These are phyloP conservation scores for Tenthredo scrophulariae DNA, from an alignment of 2,888 invertebrate genomes.

Conservation along the genomic window DNA sequence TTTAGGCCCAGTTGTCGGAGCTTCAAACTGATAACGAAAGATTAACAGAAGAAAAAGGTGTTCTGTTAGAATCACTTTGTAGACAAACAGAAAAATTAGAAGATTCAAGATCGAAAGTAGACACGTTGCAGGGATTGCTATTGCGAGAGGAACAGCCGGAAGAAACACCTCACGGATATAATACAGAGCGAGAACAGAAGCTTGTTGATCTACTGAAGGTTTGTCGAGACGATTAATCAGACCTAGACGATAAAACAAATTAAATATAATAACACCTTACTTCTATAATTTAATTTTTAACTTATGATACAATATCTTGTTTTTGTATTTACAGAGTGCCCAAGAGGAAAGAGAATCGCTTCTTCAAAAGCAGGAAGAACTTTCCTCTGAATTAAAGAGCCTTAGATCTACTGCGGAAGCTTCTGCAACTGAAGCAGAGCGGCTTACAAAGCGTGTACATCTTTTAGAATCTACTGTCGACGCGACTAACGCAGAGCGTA, in stretches of 20 bases:
- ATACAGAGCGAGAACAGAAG: constrained; percentile 89
- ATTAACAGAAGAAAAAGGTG: constrained; percentile 92
- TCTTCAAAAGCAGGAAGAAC: constrained; percentile 88
- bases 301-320: not conserved
- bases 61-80: constrained; percentile 93
- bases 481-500: constrained; percentile 87
- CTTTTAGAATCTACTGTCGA: constrained; percentile 88
- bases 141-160: constrained; percentile 85
- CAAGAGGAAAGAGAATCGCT: constrained; percentile 90
- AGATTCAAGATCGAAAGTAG: constrained; percentile 91
- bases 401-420: constrained; percentile 82
- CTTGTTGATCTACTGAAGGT: constrained; percentile 91
- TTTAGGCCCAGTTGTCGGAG: constrained; percentile 88
- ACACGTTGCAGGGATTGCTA: constrained; percentile 89
- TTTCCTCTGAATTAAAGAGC: constrained; percentile 86
- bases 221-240: constrained; percentile 53
- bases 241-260: not conserved
- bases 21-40: constrained; percentile 93
- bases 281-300: not conserved
- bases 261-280: not conserved
- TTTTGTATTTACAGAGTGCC: constrained; percentile 79
- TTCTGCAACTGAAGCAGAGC: constrained; percentile 83
- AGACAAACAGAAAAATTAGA: constrained; percentile 95
- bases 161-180: constrained; percentile 79
- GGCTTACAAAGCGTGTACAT: constrained; percentile 85